Evolutionary conservation across 2,888 invertebrate genomes (phyloP).

Genomic region (Craniophora ligustri): DNA sequence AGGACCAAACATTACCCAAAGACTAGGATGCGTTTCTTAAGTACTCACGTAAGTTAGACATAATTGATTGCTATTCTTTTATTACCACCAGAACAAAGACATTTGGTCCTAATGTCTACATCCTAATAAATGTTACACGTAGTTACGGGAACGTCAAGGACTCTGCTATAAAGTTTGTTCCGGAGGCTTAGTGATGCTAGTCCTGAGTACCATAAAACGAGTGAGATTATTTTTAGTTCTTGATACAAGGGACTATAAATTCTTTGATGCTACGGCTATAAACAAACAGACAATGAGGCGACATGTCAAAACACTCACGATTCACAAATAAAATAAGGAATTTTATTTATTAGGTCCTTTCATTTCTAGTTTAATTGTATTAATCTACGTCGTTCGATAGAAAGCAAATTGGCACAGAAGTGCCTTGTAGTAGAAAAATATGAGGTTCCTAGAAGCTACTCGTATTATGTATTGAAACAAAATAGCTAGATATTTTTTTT

Average conservation of each 20-base stretch:
- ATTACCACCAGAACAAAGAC: constrained; percentile 12
- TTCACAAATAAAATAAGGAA: constrained; percentile 26
- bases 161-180: constrained; percentile 1
- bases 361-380: constrained; percentile 16
- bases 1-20: constrained; percentile 3
- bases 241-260: constrained; percentile 26
- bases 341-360: constrained; percentile 13
- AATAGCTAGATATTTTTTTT: no score
- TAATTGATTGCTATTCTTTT: constrained; percentile 14
- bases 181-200: constrained; percentile 1
- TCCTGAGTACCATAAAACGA: constrained; percentile 18
- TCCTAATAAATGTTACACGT: constrained; percentile 20
- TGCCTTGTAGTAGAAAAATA: no score
- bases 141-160: constrained; percentile 30
- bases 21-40: background rate
- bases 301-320: constrained; percentile 28
- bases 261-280: constrained; percentile 21
- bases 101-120: constrained; percentile 12
- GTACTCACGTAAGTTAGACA: background rate
- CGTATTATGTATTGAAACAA: no score
- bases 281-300: constrained; percentile 39
- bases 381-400: no score
- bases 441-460: no score
- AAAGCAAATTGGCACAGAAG: no score
- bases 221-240: constrained; percentile 29